phyloP scores from a whole-genome alignment of 2,797 vertebrate species.

The Ctenochaetus hawaiiensis region DNA sequence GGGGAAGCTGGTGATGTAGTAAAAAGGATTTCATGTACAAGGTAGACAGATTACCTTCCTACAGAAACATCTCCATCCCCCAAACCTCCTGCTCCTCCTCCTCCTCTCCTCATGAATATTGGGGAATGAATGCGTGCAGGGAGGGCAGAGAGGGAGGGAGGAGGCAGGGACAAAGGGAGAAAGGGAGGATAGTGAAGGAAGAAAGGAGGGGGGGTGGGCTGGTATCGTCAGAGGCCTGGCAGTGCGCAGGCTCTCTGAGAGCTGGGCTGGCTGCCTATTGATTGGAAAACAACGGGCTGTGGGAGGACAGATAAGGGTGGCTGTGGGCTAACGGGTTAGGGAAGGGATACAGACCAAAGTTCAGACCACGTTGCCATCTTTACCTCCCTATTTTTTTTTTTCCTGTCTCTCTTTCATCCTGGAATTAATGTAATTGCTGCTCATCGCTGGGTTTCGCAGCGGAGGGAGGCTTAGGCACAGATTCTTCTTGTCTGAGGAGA shows the following conservation, averaged over 20 bases:
- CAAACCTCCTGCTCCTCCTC: conserved; percentile 48
- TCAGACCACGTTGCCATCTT: conserved; percentile 56
- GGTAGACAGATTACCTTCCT: conserved; percentile 20
- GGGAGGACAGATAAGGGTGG: conserved; percentile 73
- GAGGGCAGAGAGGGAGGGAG: conserved; percentile 21
- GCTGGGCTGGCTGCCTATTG: conserved; percentile 80
- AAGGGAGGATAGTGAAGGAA: conserved; percentile 35
- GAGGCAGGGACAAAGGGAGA: conserved; percentile 63
- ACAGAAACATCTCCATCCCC: conserved; percentile 41
- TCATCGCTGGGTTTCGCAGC: conserved; percentile 60
- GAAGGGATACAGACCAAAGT: conserved; percentile 58
- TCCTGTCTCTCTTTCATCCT: conserved; percentile 19
- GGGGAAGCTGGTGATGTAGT: conserved; percentile 2
- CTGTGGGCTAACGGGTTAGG: conserved; percentile 65
- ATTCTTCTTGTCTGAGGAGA: conserved; percentile 68
- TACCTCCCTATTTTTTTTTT: conserved; percentile 15
- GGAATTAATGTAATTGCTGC: conserved; percentile 74
- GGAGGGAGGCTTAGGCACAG: conserved; percentile 57
- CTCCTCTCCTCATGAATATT: conserved; percentile 77
- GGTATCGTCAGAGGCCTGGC: conserved; percentile 77
- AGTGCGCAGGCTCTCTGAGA: conserved; percentile 80
- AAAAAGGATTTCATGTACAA: background rate
- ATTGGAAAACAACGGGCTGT: conserved; percentile 81
- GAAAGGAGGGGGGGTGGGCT: conserved; percentile 43
- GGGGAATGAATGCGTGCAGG: conserved; percentile 53